phyloP scores from a whole-genome alignment of 2,113 vertebrate species.

The Orientallactaga bullata region DNA sequence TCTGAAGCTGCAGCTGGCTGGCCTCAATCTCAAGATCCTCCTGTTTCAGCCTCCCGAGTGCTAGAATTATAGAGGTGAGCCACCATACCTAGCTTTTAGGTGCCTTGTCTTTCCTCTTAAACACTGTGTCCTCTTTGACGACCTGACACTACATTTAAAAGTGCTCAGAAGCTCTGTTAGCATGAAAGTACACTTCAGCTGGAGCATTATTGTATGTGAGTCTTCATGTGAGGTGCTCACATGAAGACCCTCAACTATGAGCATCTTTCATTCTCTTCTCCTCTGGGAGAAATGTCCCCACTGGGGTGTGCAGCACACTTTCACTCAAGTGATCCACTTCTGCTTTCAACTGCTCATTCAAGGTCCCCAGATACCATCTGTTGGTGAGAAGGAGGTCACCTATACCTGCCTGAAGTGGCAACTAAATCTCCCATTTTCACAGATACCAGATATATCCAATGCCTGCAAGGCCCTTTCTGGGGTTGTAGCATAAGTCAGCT shows the following conservation, averaged over 20 bases:
- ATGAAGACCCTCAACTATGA: not conserved
- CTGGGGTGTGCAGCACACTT: not conserved
- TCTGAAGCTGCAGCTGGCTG: not conserved
- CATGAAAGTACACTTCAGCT: not conserved
- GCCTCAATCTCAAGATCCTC: not conserved
- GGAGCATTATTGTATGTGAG: not conserved
- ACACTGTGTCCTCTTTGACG: not conserved
- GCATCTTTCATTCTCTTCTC: not conserved
- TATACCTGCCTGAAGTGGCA: not conserved
- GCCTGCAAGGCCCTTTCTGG: not conserved
- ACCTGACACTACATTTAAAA: not conserved
- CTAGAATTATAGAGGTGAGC: not conserved
- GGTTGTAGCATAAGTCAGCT: not conserved
- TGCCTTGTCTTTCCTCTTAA: not conserved
- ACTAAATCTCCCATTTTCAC: not conserved
- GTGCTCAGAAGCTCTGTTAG: not conserved
- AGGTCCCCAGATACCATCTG: not conserved
- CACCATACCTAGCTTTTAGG: not conserved
- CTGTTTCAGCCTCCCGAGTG: not conserved
- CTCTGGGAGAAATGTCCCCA: not conserved
- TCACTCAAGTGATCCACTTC: not conserved
- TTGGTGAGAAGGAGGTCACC: not conserved
- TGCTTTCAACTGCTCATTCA: not conserved
- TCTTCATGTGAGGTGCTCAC: not conserved
- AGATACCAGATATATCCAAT: not conserved